Conservation (phyloP, 2,797 vertebrate genomes). For the Zonotrichia albicollis region DNA sequence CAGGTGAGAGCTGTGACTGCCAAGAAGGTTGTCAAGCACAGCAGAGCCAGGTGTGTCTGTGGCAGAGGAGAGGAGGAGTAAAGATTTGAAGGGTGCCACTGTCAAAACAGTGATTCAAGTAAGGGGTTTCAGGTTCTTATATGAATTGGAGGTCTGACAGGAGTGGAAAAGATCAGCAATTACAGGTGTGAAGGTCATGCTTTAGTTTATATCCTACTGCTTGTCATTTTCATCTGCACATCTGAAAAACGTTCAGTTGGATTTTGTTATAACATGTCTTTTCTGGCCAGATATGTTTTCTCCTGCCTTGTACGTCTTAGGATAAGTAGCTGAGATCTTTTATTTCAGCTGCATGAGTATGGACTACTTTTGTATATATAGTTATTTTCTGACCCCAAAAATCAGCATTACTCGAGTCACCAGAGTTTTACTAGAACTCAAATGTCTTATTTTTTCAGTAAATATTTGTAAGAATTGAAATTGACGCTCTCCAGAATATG, state of each 20-base stretch:
- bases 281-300: not conserved
- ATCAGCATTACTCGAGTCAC: not conserved
- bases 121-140: not conserved
- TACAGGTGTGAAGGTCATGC: not conserved
- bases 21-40: accelerated
- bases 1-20: not conserved
- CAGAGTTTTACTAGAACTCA: not conserved
- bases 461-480: not conserved
- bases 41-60: accelerated
- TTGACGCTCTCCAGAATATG: not conserved
- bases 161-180: not conserved
- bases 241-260: not conserved
- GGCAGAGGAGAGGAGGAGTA: not conserved
- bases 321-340: not conserved
- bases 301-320: not conserved
- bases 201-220: not conserved
- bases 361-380: not conserved
- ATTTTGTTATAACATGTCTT: not conserved
- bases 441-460: not conserved
- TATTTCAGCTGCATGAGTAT: not conserved
- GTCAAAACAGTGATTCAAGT: not conserved
- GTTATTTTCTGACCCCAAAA: not conserved
- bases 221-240: not conserved
- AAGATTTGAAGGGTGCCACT: not conserved
- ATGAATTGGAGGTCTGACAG: not conserved